A percentile compares a stretch with the other conserved stretches of the same genome.
Conservation (phyloP, 2,888 invertebrate species). For the Chorisops tibialis region DNA sequence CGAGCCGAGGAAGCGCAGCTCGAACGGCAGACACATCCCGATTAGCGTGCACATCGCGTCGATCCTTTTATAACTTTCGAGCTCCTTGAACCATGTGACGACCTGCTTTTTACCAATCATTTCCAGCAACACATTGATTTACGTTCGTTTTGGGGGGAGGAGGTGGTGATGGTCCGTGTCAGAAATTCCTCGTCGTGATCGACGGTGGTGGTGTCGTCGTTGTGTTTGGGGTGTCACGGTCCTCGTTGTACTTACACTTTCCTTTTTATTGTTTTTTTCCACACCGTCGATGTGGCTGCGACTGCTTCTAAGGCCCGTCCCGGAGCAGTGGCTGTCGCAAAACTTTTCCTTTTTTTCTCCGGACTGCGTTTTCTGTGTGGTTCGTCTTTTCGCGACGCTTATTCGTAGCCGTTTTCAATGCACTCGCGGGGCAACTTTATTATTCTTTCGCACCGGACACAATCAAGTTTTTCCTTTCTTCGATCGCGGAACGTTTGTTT, state of each 20-base stretch:
- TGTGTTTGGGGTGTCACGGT: not conserved
- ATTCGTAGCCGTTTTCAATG: too few relatives aligned
- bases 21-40: constrained; percentile 95
- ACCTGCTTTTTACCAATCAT: constrained; percentile 98
- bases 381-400: constrained; percentile 11
- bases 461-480: not conserved
- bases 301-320: not conserved
- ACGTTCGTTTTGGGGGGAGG: constrained; percentile 9
- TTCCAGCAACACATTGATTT: constrained; percentile 61
- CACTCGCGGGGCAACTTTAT: not conserved
- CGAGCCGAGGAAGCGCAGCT: constrained; percentile 91
- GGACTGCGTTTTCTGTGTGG: too few relatives aligned
- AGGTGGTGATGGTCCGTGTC: not conserved
- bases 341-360: too few relatives aligned
- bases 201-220: not conserved
- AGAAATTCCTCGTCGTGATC: not conserved
- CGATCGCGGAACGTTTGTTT: not conserved
- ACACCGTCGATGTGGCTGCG: not conserved
- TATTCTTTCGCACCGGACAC: not conserved
- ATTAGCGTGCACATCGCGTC: constrained; percentile 95
- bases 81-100: constrained; percentile 95
- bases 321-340: not conserved
- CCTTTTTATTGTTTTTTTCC: not conserved
- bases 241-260: not conserved
- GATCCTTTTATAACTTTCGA: constrained; percentile 92